Evolutionary conservation across 2,113 vertebrate species (phyloP).

Genomic region (Ptilorrhoa leucosticta): DNA sequence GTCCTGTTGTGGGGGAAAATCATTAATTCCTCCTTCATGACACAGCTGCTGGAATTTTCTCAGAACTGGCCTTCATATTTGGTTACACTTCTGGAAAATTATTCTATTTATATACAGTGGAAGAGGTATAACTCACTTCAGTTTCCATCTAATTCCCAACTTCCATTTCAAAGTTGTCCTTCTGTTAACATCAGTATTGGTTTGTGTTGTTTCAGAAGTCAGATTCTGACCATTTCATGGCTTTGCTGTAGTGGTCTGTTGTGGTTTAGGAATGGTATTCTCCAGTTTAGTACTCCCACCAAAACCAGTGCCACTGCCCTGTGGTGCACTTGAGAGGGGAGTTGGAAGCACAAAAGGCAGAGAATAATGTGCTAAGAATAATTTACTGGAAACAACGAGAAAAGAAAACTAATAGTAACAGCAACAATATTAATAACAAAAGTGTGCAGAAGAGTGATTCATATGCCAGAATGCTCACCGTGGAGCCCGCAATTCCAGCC

Average conservation of each 20-base stretch:
- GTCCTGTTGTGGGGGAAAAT: neutral
- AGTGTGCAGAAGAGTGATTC: neutral
- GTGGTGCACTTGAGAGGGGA: neutral
- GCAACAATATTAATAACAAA: neutral
- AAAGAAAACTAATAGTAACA: neutral
- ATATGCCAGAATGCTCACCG: neutral
- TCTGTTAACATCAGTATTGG: neutral
- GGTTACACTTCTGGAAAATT: neutral
- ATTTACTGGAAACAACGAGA: neutral
- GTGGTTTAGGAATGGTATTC: neutral
- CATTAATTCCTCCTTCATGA: neutral
- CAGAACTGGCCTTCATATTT: neutral
- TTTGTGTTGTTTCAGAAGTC: neutral
- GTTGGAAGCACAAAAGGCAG: neutral
- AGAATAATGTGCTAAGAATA: neutral
- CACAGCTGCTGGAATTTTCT: neutral
- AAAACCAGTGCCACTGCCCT: neutral
- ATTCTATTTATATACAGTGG: neutral
- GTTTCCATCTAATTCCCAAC: neutral
- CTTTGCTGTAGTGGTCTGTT: neutral
- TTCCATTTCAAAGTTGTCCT: neutral
- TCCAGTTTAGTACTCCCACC: neutral
- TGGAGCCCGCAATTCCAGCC: neutral
- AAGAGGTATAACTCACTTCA: neutral
- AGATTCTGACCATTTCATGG: neutral